Base-by-base conservation (phyloP, 2,888 invertebrate genomes). In the Agonopterix arenella region DNA sequence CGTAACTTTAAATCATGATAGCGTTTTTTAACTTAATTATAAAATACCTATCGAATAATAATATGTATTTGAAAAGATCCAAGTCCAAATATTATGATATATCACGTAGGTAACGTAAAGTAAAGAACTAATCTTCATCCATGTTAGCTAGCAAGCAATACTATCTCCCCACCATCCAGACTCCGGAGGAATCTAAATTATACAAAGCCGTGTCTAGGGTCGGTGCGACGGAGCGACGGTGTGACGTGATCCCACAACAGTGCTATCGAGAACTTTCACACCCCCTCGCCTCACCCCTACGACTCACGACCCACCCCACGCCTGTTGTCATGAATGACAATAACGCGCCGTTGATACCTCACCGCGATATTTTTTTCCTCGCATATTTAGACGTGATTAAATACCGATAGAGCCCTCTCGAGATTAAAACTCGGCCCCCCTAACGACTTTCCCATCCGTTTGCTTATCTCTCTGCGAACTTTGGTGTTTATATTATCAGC, bases 321-420 rank as follows among this genome's bases (percentile, higher is more conserved):
- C 57, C 28, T 28, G 28, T 53, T 55, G 82, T 82, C 84, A 85
- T 89, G 84, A 88, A 88, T 85, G 86, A 88, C 86, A 88, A 86
- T 86, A 84, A 76, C 80, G 79, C 74, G 71, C 75, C 74, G 77
- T 73, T 64, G 77, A 80, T 80, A 80, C 76, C 74, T 80, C 70
- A 69, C 74, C 69, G 66, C 66, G 70, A 75, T 80, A 81, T 84
- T 84, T 85, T 84, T 84, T 80, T 69, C 79, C 66, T 67, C 68
- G 73, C 74, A 82, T 85, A 84, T 82, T 85, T 79, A 80, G 80
- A 78, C 77, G 81, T 84, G 84, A 88, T 86, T 86, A 88, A 88
- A 86, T 76, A 79, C 71, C 76, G 71, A 68, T 74, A 74, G 64
- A 59, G 62, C 70, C 73, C 71, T 11, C 67, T 57, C 61, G 75